Evolutionary conservation across 2,797 vertebrate species (phyloP), one percentile per base, ranked within the genome.

Genomic region (Macroramphosus scolopax): DNA sequence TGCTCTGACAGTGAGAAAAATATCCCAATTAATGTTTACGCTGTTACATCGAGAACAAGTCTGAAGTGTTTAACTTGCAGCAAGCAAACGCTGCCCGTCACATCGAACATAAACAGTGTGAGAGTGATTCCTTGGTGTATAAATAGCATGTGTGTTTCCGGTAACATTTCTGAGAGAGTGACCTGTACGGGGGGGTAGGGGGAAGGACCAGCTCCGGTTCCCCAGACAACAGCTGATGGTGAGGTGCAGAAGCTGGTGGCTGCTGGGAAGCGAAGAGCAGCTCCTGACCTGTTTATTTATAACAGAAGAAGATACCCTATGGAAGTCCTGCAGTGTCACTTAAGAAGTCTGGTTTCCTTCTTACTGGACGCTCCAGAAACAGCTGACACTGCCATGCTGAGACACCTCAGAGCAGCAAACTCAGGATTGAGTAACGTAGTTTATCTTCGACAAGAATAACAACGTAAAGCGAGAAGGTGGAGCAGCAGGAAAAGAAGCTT

Each of bases 171-270:
- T 54, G 51, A 55, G 50, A 58, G 57, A 52, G 50, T 61, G 78
- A 72, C 62, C 47, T 48, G 58, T 35, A 9, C 8, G 25, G 3
- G 9, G 2, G 34, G 39, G 60, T 42, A 59, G 51, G 32, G 60
- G 62, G 44, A 53, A 6, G 22, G 59, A 57, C 38, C 63, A 58
- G 72, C 78, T 88, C 76, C 63, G 32, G 63, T 87, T 86, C 66
- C 75, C 73, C 82, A 89, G 89, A 90, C 75, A 63, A 90, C 89
- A 91, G 89, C 89, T 91, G 89, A 85, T 50, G 36, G 58, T 49
- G 51, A 77, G 80, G 75, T 56, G 73, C 52, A 54, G 76, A 76
- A 71, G 65, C 63, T 11, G 41, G 63, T 43, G 64, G 75, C 76
- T 61, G 76, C 47, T 58, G 31, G 1, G 51, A 54, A 44, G 50